phyloP scores from a whole-genome alignment of 2,113 vertebrate species.

The Sinosuthora webbiana region DNA sequence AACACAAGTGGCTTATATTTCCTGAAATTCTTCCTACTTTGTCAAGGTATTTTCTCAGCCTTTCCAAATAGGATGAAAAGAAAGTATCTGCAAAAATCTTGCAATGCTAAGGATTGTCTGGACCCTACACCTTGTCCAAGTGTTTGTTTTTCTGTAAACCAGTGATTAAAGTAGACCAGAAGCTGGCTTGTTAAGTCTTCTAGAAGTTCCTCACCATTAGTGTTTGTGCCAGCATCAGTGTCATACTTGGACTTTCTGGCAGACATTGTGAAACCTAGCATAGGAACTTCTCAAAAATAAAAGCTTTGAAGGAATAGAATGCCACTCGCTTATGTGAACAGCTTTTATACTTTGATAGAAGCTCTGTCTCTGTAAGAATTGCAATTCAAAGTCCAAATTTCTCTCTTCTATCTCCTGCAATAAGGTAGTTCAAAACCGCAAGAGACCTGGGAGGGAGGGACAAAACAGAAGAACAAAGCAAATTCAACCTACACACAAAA shows the following conservation, averaged over 20 bases:
- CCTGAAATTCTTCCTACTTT: neutral
- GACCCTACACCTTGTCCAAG: neutral
- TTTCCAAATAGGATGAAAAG: neutral
- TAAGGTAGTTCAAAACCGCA: neutral
- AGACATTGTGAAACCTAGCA: neutral
- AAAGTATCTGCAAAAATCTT: neutral
- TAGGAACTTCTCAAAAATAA: neutral
- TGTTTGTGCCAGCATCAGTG: neutral
- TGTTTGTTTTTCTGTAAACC: neutral
- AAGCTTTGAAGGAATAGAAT: neutral
- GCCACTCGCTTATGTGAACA: neutral
- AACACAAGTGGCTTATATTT: neutral
- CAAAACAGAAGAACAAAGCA: neutral
- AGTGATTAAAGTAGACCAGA: neutral
- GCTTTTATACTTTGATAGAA: neutral
- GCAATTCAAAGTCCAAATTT: neutral
- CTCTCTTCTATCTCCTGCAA: neutral
- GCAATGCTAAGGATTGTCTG: neutral
- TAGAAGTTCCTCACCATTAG: neutral
- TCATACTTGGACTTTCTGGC: neutral
- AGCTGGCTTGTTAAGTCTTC: neutral
- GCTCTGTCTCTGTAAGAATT: neutral
- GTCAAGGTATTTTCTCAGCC: neutral
- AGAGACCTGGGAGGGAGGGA: neutral
- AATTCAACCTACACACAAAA: slow-evolving; percentile 78